Conservation (phyloP, 2,888 invertebrate genomes). For the Stenodera caucasica region DNA sequence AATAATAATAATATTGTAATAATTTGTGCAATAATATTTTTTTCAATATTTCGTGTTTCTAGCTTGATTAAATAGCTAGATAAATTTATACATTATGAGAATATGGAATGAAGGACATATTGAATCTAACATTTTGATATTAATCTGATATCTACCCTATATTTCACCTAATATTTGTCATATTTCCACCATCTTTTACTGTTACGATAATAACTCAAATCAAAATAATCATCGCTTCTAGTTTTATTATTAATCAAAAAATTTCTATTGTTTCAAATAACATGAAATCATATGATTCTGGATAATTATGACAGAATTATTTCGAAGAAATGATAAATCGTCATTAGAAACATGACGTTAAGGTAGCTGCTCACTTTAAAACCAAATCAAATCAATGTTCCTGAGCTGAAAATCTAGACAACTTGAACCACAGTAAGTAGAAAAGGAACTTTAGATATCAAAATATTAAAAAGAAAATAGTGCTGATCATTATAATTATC, state of each 20-base stretch:
- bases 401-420: too few species aligned
- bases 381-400: too few species aligned
- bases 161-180: conserved; percentile 17
- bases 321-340: too few species aligned
- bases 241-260: background rate
- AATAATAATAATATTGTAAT: background rate
- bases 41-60: conserved; percentile 22
- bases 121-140: conserved; percentile 28
- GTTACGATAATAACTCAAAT: background rate
- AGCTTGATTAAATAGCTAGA: conserved; percentile 27
- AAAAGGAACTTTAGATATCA: too few species aligned
- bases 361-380: too few species aligned
- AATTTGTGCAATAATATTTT: conserved; percentile 15
- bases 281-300: too few species aligned
- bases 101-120: conserved; percentile 31
- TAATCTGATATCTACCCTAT: conserved; percentile 29
- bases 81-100: conserved; percentile 21
- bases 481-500: too few species aligned
- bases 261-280: background rate
- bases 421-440: too few species aligned
- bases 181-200: background rate
- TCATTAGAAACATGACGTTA: too few species aligned
- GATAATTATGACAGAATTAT: too few species aligned
- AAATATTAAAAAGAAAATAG: too few species aligned
- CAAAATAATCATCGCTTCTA: background rate